These are phyloP conservation scores for Brenthis daphne DNA, from an alignment of 2,888 invertebrate genomes.

Conservation along the genomic window DNA sequence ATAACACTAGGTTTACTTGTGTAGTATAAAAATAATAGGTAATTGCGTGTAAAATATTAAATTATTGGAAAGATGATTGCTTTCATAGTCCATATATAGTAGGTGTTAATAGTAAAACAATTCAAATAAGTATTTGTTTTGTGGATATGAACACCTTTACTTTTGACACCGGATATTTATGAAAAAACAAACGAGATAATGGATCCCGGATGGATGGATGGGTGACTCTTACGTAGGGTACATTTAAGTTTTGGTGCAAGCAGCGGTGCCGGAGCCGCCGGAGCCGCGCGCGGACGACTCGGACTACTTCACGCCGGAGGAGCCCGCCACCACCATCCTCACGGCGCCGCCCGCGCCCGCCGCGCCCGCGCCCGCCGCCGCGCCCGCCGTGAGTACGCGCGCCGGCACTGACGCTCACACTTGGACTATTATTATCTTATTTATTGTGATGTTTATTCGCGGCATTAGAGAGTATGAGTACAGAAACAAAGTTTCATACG, in stretches of 20 bases:
- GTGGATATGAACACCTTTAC: no score
- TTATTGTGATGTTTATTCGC: no score
- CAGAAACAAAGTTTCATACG: no score
- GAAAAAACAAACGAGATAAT: not conserved
- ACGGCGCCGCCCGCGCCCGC: conserved; percentile 50
- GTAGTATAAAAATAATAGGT: no score
- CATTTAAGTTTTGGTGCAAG: conserved; percentile 32
- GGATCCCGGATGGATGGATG: not conserved
- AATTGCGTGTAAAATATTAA: no score
- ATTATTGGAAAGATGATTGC: no score
- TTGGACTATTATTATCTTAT: not conserved
- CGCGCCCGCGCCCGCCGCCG: conserved; percentile 2
- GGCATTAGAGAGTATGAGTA: no score
- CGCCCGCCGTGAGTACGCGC: conserved; percentile 3
- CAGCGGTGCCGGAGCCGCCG: conserved; percentile 60
- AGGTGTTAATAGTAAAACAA: no score
- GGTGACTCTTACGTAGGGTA: not conserved
- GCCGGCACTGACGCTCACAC: conserved; percentile 1
- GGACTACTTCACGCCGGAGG: conserved; percentile 90
- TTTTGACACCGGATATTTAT: not conserved
- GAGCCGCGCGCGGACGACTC: conserved; percentile 85
- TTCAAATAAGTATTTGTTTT: no score
- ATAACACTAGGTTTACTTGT: no score
- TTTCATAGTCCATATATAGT: no score
- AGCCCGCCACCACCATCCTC: conserved; percentile 86